These are phyloP conservation scores for Netelia melanura DNA, from an alignment of 2,888 invertebrate genomes.

Conservation along the genomic window DNA sequence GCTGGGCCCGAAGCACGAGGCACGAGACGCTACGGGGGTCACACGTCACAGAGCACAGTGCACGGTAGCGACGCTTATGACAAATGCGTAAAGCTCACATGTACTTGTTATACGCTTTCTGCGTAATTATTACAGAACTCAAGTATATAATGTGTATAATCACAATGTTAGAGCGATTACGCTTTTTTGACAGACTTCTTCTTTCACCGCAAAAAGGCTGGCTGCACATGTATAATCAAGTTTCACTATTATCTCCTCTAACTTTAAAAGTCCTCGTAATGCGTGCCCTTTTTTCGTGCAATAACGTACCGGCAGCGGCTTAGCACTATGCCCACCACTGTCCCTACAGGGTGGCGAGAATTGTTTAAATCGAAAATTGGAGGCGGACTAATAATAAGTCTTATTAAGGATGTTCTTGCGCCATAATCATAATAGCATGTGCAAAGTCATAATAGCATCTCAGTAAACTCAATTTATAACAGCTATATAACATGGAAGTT, in stretches of 20 bases:
- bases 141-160: constrained; percentile 14
- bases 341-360: constrained; percentile 17
- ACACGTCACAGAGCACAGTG: no score
- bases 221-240: constrained; percentile 3
- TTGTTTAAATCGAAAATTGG: constrained; percentile 15
- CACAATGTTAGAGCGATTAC: constrained; percentile 16
- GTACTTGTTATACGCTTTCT: constrained; percentile 12
- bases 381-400: no score
- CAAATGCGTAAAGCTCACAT: not conserved
- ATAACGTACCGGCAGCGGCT: constrained; percentile 2
- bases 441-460: no score
- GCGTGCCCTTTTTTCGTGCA: no score
- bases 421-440: no score
- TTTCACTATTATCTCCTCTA: constrained; percentile 10
- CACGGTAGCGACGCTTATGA: constrained; percentile 22
- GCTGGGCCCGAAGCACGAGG: constrained; percentile 15
- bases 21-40: no score
- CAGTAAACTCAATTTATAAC: no score
- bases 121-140: constrained; percentile 24
- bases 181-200: constrained; percentile 23
- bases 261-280: not conserved
- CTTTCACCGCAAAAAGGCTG: constrained; percentile 17
- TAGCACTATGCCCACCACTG: constrained; percentile 17
- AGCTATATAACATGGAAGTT: no score
- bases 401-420: no score